A percentile compares a stretch with the other conserved stretches of the same genome.
These are phyloP conservation scores for Centruroides vittatus DNA, from an alignment of 1,140 invertebrate species.

Conservation along the genomic window DNA sequence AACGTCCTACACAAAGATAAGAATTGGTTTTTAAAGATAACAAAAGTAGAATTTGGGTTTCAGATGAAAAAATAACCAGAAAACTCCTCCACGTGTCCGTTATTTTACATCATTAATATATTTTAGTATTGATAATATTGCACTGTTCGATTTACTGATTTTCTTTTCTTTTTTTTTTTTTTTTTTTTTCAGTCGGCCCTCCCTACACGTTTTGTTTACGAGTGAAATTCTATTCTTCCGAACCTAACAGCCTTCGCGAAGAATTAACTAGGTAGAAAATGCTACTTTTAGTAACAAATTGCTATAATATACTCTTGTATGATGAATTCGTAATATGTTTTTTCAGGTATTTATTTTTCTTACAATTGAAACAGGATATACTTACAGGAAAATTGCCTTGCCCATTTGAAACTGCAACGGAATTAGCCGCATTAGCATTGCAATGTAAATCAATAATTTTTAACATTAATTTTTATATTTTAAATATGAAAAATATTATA, in stretches of 20 bases:
- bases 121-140: too few species aligned
- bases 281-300: too few species aligned
- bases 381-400: conserved; percentile 76
- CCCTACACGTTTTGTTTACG: conserved; percentile 87
- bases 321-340: neutral
- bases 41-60: too few species aligned
- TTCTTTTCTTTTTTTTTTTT: neutral
- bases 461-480: too few species aligned
- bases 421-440: conserved; percentile 81
- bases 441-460: conserved; percentile 53
- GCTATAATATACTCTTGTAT: neutral
- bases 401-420: conserved; percentile 71
- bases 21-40: too few species aligned
- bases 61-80: too few species aligned
- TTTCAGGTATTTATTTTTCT: conserved; percentile 89
- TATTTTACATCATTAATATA: too few species aligned
- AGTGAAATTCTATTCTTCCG: conserved; percentile 98
- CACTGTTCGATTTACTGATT: too few species aligned
- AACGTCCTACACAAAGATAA: too few species aligned
- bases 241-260: conserved; percentile 85
- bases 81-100: too few species aligned
- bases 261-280: conserved; percentile 66
- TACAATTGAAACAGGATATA: conserved; percentile 91
- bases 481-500: too few species aligned
- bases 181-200: conserved; percentile 29